Conservation (phyloP, 2,797 vertebrate genomes). For the Sciurus carolinensis region DNA sequence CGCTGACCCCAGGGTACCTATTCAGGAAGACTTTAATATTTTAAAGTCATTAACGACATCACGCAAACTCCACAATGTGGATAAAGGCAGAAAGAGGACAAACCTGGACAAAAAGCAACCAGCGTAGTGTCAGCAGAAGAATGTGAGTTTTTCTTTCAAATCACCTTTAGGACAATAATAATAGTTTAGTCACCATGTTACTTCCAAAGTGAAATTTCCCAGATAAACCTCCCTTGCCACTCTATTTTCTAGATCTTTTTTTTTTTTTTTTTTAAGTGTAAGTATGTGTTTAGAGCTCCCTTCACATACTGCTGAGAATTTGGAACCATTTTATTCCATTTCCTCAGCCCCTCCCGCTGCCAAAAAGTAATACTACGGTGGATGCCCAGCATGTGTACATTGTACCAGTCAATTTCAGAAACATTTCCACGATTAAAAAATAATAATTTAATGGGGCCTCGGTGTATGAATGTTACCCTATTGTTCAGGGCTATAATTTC, state of each 20-base stretch:
- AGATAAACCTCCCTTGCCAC: constrained; percentile 60
- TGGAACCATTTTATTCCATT: constrained; percentile 73
- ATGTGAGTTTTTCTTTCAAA: constrained; percentile 63
- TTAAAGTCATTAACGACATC: constrained; percentile 61
- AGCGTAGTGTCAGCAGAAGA: neutral
- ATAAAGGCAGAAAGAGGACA: constrained; percentile 18
- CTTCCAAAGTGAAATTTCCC: constrained; percentile 76
- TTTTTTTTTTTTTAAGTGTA: neutral
- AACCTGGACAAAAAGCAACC: constrained; percentile 55
- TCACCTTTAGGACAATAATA: constrained; percentile 71
- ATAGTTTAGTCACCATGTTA: constrained; percentile 75
- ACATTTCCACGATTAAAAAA: constrained; percentile 83
- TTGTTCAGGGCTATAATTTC: constrained; percentile 82
- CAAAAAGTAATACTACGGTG: constrained; percentile 66
- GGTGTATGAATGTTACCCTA: constrained; percentile 63
- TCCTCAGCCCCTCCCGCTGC: constrained; percentile 65
- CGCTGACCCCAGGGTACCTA: neutral
- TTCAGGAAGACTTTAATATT: constrained; percentile 56
- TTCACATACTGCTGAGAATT: constrained; percentile 68
- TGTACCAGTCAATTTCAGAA: constrained; percentile 76
- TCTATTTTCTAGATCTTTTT: constrained; percentile 75
- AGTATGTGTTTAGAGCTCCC: constrained; percentile 71
- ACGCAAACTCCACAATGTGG: constrained; percentile 4
- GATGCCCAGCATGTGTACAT: constrained; percentile 59
- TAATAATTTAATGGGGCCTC: constrained; percentile 76